These are phyloP conservation scores for Palythoa heliodiscus DNA, from an alignment of 92 coral and sea anemone genomes.

Conservation along the genomic window DNA sequence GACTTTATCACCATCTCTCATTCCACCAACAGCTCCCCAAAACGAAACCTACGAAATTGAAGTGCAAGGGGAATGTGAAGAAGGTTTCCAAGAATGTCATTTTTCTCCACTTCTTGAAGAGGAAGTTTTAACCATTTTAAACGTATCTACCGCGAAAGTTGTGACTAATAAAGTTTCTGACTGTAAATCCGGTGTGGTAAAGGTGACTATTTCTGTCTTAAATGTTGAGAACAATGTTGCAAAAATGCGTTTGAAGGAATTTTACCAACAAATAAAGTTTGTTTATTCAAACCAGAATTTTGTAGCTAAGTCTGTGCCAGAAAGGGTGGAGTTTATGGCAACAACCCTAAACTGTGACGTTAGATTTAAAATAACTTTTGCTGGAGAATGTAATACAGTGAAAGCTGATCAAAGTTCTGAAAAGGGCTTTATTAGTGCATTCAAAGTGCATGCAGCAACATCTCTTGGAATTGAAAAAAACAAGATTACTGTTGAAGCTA, in stretches of 20 bases:
- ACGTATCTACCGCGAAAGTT: neutral
- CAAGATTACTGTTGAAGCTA: constrained; percentile 33
- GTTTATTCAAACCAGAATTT: constrained; percentile 1
- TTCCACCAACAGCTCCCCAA: neutral
- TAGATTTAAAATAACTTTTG: constrained; percentile 25
- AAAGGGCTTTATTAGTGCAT: constrained; percentile 40
- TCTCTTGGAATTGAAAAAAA: constrained; percentile 33
- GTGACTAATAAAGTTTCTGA: neutral
- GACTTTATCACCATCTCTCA: neutral
- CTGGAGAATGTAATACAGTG: constrained; percentile 9
- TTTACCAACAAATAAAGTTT: constrained; percentile 5
- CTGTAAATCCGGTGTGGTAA: neutral
- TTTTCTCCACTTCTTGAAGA: constrained; percentile 15
- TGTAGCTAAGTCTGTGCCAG: constrained; percentile 16
- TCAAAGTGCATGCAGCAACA: constrained; percentile 29
- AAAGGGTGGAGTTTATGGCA: neutral
- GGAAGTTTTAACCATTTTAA: neutral
- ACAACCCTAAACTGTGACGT: constrained; percentile 18
- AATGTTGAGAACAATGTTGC: neutral
- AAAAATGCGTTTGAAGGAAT: neutral
- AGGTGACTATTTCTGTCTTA: constrained; percentile 10
- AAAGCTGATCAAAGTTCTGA: constrained; percentile 11
- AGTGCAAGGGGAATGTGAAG: constrained; percentile 28
- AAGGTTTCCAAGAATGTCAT: constrained; percentile 21
- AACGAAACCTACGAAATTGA: constrained; percentile 25